Evolutionary conservation across 2,797 vertebrate genomes (phyloP).

Genomic region (Lates japonicus): DNA sequence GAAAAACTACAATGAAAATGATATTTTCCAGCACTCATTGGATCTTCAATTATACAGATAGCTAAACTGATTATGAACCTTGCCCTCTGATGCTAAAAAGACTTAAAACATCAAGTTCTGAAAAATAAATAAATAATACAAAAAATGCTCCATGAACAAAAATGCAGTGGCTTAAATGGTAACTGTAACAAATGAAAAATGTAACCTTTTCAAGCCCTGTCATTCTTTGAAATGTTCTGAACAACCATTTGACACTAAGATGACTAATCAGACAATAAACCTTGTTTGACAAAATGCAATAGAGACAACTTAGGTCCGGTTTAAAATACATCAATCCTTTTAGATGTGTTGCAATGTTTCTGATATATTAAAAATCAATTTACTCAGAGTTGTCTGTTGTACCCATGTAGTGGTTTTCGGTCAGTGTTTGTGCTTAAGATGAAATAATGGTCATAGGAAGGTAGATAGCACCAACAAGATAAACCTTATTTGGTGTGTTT

Average conservation of each 20-base stretch:
- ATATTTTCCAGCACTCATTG: not conserved
- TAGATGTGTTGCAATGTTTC: not conserved
- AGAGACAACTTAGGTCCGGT: not conserved
- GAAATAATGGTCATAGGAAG: constrained; percentile 12
- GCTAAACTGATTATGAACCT: not conserved
- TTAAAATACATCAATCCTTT: not conserved
- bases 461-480: constrained; percentile 17
- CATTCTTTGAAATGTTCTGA: not conserved
- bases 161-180: not conserved
- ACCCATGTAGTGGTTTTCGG: not conserved
- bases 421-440: not conserved
- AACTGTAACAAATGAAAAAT: not conserved
- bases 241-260: not conserved
- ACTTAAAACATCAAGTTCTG: not conserved
- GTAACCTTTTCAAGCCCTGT: not conserved
- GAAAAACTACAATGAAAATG: not conserved
- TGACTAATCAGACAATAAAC: constrained; percentile 1
- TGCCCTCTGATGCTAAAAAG: constrained; percentile 35
- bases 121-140: not conserved
- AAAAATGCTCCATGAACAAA: not conserved
- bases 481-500: not conserved
- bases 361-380: not conserved
- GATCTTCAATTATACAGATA: not conserved
- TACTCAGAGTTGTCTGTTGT: not conserved
- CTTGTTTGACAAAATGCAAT: not conserved